Base-by-base conservation (phyloP, 2,797 vertebrate species). In the Danio kyathit region DNA sequence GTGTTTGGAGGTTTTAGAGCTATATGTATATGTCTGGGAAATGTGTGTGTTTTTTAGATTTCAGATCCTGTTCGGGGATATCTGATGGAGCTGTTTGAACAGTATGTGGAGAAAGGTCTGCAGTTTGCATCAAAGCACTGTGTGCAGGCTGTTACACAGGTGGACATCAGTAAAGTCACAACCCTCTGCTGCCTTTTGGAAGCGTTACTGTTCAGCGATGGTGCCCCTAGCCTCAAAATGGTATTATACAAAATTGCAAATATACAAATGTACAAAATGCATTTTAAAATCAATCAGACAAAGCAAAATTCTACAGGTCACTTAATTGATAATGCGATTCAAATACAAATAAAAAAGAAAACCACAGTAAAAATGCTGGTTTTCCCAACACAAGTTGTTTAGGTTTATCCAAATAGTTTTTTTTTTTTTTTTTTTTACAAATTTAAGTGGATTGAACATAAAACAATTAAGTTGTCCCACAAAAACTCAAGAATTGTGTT, bases 111-210 rank as follows among this genome's bases (percentile, higher is more conserved):
- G 80, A 91, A 92, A n/a, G 96, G 96, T 44, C 93, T 97, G 71
- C 89, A 90, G 83, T 97, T 95, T 80, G 86, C 94, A 51, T 83
- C 79, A 79, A 96, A 94, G 88, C 91, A 92, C 76, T 96, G 96
- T 63, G 83, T 52, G 44, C 95, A 97, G 90, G 95, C 94, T 1
- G 96, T 97, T 71, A 80, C 84, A 51, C 96, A 97, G 89, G 96
- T 96, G 88, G 93, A 97, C 84, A 96, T 97, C 89, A 97, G 96
- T 88, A 97, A 97, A 91, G 94, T 97, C 69, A 92, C 91, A 77
- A 95, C 95, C 21, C 94, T 97, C 29, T 97, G 96, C 87, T 94
- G 88, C 81, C 93, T 97, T 79, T 81, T 97, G 77, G 95, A 97
- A 88, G 93, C 95, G 1, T 86, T 97, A 85, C 85, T 97, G 79